Evolutionary conservation across 2,888 invertebrate genomes (phyloP), one percentile per base, ranked within the genome.

Genomic region (Oxyscelio sp.): DNA sequence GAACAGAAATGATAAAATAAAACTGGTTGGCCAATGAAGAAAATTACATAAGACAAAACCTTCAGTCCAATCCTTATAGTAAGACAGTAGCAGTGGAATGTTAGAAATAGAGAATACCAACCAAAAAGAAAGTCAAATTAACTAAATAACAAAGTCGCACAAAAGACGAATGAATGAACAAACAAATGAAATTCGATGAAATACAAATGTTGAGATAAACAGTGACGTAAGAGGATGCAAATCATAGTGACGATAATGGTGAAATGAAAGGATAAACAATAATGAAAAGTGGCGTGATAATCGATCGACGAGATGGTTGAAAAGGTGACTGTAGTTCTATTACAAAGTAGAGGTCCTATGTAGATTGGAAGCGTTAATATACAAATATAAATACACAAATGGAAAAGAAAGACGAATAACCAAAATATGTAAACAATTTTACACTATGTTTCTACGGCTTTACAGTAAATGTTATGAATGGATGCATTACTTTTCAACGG

Each of bases 31-130:
- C 89, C 88, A 91, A 90, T 90, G 87, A 90, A 91, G 73, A 58
- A 90, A 89, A 88, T 88, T 90, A 92, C 90, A 92, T 84, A 88
- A 92, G 90, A 91, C 89, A 91, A 92, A 93, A 91, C 90, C 91
- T 92, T 92, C 91, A 91, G 91, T 94, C 93, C 93, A 93, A 93
- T 93, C 93, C 93, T 94, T 93, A 94, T 93, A 94, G 94, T 93
- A 93, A 93, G 93, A 93, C 91, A 90, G 89, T 91, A 90, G 87
- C 91, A 89, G 90, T 91, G 91, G 91, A 91, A 90, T 91, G 85
- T 5, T 4, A 91, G 89, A 93, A 86, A 89, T 31, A 81, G 65
- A 83, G 74, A 79, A 34, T 63, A 74, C 61, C 68, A 78, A 74
- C 78, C 19, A 83, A 89, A 86, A 85, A 79, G 86, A 86, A 84